Evolutionary conservation across 2,888 invertebrate species (phyloP).

Genomic region (Platerodrilus igneus): DNA sequence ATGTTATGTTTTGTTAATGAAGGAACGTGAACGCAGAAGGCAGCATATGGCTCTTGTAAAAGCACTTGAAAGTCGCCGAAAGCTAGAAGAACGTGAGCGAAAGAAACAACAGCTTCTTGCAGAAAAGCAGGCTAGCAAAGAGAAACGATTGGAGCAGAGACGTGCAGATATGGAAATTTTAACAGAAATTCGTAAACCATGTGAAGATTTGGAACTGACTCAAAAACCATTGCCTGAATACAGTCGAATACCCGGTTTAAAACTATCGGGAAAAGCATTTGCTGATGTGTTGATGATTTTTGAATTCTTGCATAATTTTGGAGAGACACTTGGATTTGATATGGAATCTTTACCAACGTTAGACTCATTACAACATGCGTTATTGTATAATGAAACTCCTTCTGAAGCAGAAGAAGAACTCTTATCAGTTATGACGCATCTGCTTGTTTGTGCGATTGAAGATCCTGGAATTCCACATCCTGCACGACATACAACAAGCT

Average conservation of each 20-base stretch:
- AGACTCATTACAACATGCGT: constrained; percentile 79
- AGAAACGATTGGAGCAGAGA: constrained; percentile 73
- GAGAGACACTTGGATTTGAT: constrained; percentile 89
- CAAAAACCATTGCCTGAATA: constrained; percentile 67
- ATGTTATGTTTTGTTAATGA: constrained; percentile 12
- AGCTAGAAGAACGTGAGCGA: constrained; percentile 80
- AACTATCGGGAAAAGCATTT: constrained; percentile 81
- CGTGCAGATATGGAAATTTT: constrained; percentile 64
- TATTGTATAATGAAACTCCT: constrained; percentile 67
- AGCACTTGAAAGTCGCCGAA: constrained; percentile 78
- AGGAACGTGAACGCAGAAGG: constrained; percentile 84
- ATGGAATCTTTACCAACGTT: constrained; percentile 83
- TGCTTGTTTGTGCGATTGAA: constrained; percentile 87
- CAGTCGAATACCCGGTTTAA: constrained; percentile 62
- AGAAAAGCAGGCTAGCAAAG: constrained; percentile 79
- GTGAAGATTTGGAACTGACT: constrained; percentile 86
- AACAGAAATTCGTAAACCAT: constrained; percentile 74
- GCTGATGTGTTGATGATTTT: constrained; percentile 91
- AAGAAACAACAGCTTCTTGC: constrained; percentile 72
- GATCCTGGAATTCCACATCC: constrained; percentile 91
- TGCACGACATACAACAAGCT: constrained; percentile 79
- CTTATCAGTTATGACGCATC: constrained; percentile 80
- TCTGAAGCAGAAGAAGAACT: constrained; percentile 82
- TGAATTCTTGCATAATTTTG: constrained; percentile 95
- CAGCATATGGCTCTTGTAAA: constrained; percentile 89